phyloP scores from a whole-genome alignment of 1,140 invertebrate species.

The Lordiphosa clarofinis region DNA sequence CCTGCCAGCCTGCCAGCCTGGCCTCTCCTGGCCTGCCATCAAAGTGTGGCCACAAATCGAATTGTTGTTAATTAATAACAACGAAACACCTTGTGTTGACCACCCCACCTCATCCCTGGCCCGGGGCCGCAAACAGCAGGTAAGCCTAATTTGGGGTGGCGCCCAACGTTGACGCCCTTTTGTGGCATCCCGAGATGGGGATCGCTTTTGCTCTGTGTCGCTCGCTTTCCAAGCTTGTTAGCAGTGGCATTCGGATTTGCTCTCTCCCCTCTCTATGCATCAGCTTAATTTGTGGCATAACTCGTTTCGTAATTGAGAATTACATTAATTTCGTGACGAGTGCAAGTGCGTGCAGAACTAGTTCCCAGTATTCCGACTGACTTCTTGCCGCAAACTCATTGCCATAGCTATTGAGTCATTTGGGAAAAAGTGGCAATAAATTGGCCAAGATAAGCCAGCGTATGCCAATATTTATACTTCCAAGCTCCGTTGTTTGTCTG shows the following conservation, averaged over 20 bases:
- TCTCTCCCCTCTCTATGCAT: slow-evolving; percentile 27
- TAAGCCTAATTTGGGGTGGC: slow-evolving; percentile 66
- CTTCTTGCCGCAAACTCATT: slow-evolving; percentile 7
- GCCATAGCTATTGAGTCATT: slow-evolving; percentile 62
- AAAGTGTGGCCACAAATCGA: slow-evolving; percentile 72
- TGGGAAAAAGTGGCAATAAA: slow-evolving; percentile 47
- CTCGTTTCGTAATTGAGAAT: slow-evolving; percentile 77
- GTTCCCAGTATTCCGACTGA: slow-evolving; percentile 24
- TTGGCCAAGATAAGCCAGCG: slow-evolving; percentile 60
- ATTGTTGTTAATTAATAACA: slow-evolving; percentile 73
- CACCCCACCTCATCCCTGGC: slow-evolving; percentile 1
- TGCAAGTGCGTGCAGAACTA: slow-evolving; percentile 75
- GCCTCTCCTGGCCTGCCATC: slow-evolving; percentile 25
- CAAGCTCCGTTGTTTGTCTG: slow-evolving; percentile 8
- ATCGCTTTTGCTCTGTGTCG: slow-evolving; percentile 10
- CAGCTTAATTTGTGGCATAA: slow-evolving; percentile 74
- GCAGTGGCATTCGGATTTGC: slow-evolving; percentile 22
- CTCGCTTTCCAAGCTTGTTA: slow-evolving; percentile 37
- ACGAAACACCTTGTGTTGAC: slow-evolving; percentile 58
- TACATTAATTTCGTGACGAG: slow-evolving; percentile 72
- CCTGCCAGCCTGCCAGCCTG: slow-evolving; percentile 13
- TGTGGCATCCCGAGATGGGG: slow-evolving; percentile 11
- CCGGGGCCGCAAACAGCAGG: slow-evolving; percentile 18
- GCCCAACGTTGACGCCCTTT: slow-evolving; percentile 62
- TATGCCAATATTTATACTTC: slow-evolving; percentile 65